phyloP scores from a whole-genome alignment of 2,888 invertebrate species.

The Parelbella ahira region DNA sequence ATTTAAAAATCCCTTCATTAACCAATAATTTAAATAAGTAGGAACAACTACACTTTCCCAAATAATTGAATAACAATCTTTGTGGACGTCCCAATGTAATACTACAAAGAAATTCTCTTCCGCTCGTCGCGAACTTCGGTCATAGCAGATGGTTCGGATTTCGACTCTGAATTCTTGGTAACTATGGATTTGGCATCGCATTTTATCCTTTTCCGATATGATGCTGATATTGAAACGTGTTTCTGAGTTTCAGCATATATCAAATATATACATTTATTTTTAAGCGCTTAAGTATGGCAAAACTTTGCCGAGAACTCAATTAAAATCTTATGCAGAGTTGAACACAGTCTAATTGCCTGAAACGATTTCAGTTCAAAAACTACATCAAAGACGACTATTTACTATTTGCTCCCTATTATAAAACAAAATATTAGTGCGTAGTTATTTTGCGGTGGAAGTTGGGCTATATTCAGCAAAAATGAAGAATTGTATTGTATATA shows the following conservation, averaged over 20 bases:
- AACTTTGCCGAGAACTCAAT: slow-evolving; percentile 3
- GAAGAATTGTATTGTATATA: too few species aligned
- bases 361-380: slow-evolving; percentile 7
- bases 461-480: too few species aligned
- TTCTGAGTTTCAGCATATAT: slow-evolving; percentile 1
- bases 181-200: slow-evolving; percentile 40
- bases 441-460: too few species aligned
- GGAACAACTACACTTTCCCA: too few species aligned
- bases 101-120: slow-evolving; percentile 34
- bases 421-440: too few species aligned
- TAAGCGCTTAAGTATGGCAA: background rate
- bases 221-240: slow-evolving; percentile 33
- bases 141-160: slow-evolving; percentile 41
- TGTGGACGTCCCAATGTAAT: slow-evolving; percentile 7
- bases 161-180: slow-evolving; percentile 30
- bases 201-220: slow-evolving; percentile 28
- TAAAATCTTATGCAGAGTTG: slow-evolving; percentile 10
- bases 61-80: slow-evolving; percentile 9
- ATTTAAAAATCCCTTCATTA: too few species aligned
- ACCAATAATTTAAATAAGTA: too few species aligned
- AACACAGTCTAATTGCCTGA: slow-evolving; percentile 7
- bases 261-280: too few species aligned
- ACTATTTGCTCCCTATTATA: too few species aligned
- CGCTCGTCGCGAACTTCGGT: slow-evolving; percentile 36
- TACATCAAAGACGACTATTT: too few species aligned